Base-by-base conservation (phyloP, 2,797 vertebrate species). In the Lutjanus campechanus region DNA sequence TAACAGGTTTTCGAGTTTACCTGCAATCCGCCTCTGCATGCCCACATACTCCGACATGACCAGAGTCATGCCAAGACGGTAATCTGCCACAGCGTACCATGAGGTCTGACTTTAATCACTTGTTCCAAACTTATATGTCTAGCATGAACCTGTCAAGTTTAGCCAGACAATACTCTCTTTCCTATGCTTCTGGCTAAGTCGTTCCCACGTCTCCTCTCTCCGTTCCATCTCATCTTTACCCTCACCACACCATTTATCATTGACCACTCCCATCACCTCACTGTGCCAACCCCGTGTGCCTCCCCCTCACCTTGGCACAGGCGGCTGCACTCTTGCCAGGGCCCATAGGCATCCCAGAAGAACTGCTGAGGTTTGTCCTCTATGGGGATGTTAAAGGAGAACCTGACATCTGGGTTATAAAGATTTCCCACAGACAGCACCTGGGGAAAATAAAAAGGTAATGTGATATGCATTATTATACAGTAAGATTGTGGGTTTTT, bases 371-470 rank as follows among this genome's bases (percentile, higher is more conserved):
- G 96, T 90, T 96, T 97, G 90, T 97, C 98, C 91, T 98, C 98
- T 71, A 99, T 98, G 22, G 98, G 98, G 84, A 99, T 95, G 94
- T 97, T 99, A 94, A 98, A 99, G 0, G 97, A 97, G 91, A 97
- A 99, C 91, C 97, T 97, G 85, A 99, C 98, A 0, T 99, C 97
- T 8, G 98, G 98, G 90, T 97, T 98, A 93, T 97, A 97, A 89
- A 99, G 94, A 91, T 97, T 98, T 60, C 98, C 98, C 83, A 99
- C 98, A 0, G 98, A 99, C 74, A 99, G 93, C 88, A 99, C 97
- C 98, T 99, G 61, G 22, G 46, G 56, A 77, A 69, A 77, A 82
- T 19, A 25, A 17, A 36, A 36, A 85, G 15, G 16, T 19, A 69
- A 62, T 62, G 41, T 58, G n/a, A 76, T 70, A 68, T 41, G 43